Conservation (phyloP, 2,797 vertebrate genomes). For the Melopsittacus undulatus region DNA sequence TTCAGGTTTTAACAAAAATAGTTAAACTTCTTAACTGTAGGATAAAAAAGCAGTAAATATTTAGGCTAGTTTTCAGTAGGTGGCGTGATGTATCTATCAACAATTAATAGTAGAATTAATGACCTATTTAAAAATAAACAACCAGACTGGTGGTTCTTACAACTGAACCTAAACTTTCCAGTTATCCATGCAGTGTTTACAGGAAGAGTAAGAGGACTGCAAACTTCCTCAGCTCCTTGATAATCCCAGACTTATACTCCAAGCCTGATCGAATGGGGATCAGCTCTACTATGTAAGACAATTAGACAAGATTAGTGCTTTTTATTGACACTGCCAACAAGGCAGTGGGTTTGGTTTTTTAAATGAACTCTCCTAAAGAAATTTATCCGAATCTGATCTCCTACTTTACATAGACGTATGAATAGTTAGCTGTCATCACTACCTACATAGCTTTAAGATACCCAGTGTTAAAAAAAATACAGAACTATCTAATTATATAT, state of each 20-base stretch:
- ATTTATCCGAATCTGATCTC: neutral
- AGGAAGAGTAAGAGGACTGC: neutral
- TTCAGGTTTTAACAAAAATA: neutral
- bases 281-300: neutral
- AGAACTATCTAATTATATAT: neutral
- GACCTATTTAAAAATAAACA: neutral
- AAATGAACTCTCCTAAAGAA: neutral
- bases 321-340: neutral
- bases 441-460: neutral
- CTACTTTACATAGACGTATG: neutral
- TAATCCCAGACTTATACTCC: neutral
- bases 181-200: neutral
- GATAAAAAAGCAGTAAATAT: neutral
- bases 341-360: neutral
- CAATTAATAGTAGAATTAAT: neutral
- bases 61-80: neutral
- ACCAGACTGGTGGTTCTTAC: neutral
- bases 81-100: neutral
- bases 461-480: neutral
- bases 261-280: neutral
- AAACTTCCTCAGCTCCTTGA: neutral
- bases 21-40: neutral
- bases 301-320: neutral
- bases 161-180: neutral
- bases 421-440: slow-evolving; percentile 33